Base-by-base conservation (phyloP, 2,797 vertebrate species). In the Lithobates pipiens region DNA sequence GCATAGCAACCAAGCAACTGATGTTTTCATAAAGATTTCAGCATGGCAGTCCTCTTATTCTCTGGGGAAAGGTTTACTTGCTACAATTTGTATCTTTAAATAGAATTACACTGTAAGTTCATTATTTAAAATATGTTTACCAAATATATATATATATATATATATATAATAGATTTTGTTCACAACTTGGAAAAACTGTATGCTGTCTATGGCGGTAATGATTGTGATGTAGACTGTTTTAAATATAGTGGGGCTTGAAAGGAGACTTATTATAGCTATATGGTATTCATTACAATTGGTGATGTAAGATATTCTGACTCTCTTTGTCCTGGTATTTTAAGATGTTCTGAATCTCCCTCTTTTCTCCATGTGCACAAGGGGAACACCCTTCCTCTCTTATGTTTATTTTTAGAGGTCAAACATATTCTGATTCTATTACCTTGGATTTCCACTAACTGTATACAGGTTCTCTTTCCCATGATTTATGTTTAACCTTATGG, bases 331-430 rank as follows among this genome's bases (percentile, higher is more conserved):
- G 77, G 25, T 57, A 39, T 72, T 72, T 42, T 72, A 72, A 57
- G 54, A 70, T 80, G 42, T 70, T 29, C 42, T 80, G 69, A 29
- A 36, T 80, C 36, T 72, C 21, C 70, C 15, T 70, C 18, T 57
- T 57, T 50, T 70, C 69, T 80, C 77, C 42, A 57, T 70, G 50
- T 80, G 44, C 23, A 69, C 34, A 54, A 54, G 27, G 32, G 67
- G 42, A 71, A 70, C 67, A 70, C 67, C 67, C 78, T 82, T 39
- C 29, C 65, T 42, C 69, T 82, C n/a, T 42, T 16, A 73, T 82
- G 70, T 63, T 68, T 80, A 34, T 79, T 80, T 80, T 70, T 21
- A 80, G 27, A 80, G 65, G 46, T n/a, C 44, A 80, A 80, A 54
- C 18, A 36, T 13, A 54, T 57, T 29, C 29, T 71, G 21, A 25